Evolutionary conservation across 2,888 invertebrate genomes (phyloP).

Genomic region (Platypus cylindrus): DNA sequence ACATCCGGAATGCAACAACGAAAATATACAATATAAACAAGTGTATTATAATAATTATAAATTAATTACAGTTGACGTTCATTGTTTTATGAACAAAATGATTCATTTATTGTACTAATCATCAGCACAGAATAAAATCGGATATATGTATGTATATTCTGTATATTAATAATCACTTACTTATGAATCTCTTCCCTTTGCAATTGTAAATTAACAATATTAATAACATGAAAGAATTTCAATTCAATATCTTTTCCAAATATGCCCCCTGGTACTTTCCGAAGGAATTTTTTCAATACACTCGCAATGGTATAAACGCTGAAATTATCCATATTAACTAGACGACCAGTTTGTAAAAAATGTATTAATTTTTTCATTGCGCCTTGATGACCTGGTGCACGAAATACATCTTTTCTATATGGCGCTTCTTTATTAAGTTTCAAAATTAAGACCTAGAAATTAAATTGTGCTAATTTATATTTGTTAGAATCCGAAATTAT

Average conservation of each 20-base stretch:
- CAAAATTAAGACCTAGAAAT: constrained; percentile 69
- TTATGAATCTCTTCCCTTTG: constrained; percentile 87
- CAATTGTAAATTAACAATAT: constrained; percentile 65
- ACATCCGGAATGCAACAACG: too few relatives aligned
- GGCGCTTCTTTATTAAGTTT: constrained; percentile 93
- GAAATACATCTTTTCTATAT: constrained; percentile 82
- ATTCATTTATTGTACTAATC: too few relatives aligned
- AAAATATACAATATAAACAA: too few relatives aligned
- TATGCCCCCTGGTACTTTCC: constrained; percentile 93
- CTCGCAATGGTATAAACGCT: constrained; percentile 97
- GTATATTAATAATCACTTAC: constrained; percentile 46
- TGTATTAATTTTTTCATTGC: constrained; percentile 89
- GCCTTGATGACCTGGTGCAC: constrained; percentile 90
- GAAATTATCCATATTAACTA: constrained; percentile 88
- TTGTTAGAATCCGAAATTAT: too few relatives aligned
- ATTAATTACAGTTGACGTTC: too few relatives aligned
- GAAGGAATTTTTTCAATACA: constrained; percentile 92
- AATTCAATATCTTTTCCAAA: constrained; percentile 88
- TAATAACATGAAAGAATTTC: constrained; percentile 77
- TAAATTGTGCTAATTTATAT: constrained; percentile 7
- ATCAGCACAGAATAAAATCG: too few relatives aligned
- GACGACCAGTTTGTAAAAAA: constrained; percentile 76
- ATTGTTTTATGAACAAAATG: too few relatives aligned
- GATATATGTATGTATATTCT: too few relatives aligned
- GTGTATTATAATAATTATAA: too few relatives aligned